Evolutionary conservation across 1,140 invertebrate genomes (phyloP).

Genomic region (Diprion similis): DNA sequence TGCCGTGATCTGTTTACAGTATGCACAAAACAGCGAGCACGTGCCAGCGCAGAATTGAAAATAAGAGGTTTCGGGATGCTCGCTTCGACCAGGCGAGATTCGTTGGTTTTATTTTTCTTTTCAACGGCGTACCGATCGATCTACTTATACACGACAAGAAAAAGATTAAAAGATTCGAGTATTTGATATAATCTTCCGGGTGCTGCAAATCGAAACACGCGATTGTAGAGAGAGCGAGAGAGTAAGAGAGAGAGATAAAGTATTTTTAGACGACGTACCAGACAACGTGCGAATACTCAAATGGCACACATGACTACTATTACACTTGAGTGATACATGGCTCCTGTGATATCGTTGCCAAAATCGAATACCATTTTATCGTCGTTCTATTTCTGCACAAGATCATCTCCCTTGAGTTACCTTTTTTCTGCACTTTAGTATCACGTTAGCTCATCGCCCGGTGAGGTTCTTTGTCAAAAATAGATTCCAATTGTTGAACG

Average conservation of each 20-base stretch:
- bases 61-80: no score
- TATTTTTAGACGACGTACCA: constrained; percentile 5
- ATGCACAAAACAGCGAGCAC: no score
- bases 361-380: not conserved
- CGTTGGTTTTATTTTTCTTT: no score
- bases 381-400: not conserved
- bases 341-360: not conserved
- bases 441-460: not conserved
- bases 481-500: not conserved
- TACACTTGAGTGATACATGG: not conserved
- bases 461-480: not conserved
- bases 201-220: not conserved
- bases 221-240: not conserved
- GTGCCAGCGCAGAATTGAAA: no score
- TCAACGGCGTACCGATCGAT: no score
- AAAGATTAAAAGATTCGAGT: not conserved
- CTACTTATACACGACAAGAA: not conserved
- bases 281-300: not conserved
- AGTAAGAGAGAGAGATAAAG: not conserved
- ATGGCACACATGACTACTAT: not conserved
- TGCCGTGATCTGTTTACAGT: no score
- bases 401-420: not conserved
- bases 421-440: not conserved
- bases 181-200: not conserved
- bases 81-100: no score